Conservation (phyloP, 2,113 vertebrate species). For the Lycaon pictus region DNA sequence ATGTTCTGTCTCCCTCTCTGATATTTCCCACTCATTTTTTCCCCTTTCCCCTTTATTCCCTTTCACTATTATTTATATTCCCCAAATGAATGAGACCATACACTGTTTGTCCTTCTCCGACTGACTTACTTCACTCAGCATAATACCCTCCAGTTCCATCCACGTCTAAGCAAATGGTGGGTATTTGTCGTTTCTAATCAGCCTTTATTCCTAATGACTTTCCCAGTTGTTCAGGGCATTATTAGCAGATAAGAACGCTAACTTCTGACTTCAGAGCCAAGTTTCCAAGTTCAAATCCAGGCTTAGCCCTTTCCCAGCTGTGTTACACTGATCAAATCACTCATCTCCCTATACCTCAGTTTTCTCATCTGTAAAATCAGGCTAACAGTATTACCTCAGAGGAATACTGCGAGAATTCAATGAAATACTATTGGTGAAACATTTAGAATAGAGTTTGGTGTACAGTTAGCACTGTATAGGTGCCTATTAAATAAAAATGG, state of each 20-base stretch:
- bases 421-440: neutral
- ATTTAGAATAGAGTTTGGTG: slow-evolving; percentile 17
- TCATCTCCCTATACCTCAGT: neutral
- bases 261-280: slow-evolving; percentile 16
- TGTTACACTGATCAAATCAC: neutral
- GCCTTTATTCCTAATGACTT: neutral
- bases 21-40: too few relatives aligned
- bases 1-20: too few relatives aligned
- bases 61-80: too few relatives aligned
- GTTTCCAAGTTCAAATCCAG: neutral
- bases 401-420: neutral
- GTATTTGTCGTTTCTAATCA: neutral
- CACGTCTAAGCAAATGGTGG: too few relatives aligned
- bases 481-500: slow-evolving; percentile 20
- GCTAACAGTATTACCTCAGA: neutral
- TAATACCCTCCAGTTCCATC: too few relatives aligned
- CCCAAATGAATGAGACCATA: too few relatives aligned
- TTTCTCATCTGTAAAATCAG: slow-evolving; percentile 26
- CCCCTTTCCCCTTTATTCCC: too few relatives aligned
- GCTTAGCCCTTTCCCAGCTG: neutral
- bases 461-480: neutral
- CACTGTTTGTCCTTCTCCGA: too few relatives aligned
- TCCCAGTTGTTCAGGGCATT: neutral
- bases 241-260: neutral
- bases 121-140: too few relatives aligned